Conservation (phyloP, 1,140 invertebrate genomes). For the Caenorhabditis tropicalis region DNA sequence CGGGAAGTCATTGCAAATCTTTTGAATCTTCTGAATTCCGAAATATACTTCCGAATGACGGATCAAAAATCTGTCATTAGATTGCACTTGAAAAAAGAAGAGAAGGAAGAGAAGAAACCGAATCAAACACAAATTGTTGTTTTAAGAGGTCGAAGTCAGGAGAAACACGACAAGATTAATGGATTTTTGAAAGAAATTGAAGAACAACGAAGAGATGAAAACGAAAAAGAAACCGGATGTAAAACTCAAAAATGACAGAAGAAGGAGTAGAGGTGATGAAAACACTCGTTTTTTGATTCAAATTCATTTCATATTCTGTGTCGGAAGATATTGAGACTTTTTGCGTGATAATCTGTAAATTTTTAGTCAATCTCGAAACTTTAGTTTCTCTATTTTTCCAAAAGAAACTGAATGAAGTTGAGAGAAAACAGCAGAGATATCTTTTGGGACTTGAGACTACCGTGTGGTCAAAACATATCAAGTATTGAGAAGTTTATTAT, state of each 20-base stretch:
- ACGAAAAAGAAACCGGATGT: not conserved
- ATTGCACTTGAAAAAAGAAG: no score
- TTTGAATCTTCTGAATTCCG: no score
- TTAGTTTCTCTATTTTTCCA: no score
- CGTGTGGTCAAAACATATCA: no score
- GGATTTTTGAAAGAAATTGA: conserved; percentile 33
- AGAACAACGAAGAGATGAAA: not conserved
- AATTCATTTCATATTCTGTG: not conserved
- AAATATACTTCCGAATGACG: not conserved
- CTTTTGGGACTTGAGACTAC: no score
- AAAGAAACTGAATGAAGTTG: no score
- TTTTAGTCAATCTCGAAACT: no score
- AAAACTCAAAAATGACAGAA: not conserved
- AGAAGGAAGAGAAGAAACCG: not conserved
- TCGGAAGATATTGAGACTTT: not conserved
- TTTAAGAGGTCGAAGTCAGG: conserved; percentile 15
- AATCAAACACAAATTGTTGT: conserved; percentile 38
- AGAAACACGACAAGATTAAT: not conserved
- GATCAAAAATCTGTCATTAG: conserved; percentile 26
- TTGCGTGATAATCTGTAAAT: no score
- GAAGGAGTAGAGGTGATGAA: not conserved
- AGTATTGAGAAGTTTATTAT: no score
- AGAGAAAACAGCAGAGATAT: no score
- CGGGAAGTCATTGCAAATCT: no score
- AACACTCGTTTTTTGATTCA: not conserved